A percentile compares a stretch with the other conserved stretches of the same genome.
phyloP scores from a whole-genome alignment of 2,888 invertebrate species.

The Prosopocoilus inquinatus region DNA sequence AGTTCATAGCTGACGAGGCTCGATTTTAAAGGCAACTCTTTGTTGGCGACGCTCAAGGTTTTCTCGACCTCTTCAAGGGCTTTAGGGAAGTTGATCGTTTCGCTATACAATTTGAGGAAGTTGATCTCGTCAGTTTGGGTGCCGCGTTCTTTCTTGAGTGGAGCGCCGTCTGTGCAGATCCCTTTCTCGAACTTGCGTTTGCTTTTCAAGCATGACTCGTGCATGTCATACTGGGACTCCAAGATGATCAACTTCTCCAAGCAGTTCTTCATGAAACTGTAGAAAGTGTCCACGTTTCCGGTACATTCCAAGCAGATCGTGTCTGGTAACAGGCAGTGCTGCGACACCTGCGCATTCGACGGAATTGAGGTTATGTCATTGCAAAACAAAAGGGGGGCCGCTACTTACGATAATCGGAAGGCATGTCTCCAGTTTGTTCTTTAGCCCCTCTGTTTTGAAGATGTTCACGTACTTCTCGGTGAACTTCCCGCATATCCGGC shows the following conservation, averaged over 20 bases:
- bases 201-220: conserved; percentile 45
- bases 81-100: conserved; percentile 5
- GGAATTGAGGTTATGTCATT: not conserved
- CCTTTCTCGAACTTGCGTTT: conserved; percentile 50
- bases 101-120: conserved; percentile 5
- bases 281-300: conserved; percentile 44
- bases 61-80: conserved; percentile 20
- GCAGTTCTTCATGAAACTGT: conserved; percentile 45
- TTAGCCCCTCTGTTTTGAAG: conserved; percentile 47
- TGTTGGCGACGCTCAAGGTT: conserved; percentile 17
- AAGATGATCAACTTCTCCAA: conserved; percentile 46
- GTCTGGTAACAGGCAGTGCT: conserved; percentile 45
- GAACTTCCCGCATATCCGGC: conserved; percentile 47
- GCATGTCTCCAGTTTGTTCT: conserved; percentile 49
- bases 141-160: conserved; percentile 39
- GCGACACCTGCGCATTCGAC: conserved; percentile 38
- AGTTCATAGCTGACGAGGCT: conserved; percentile 44
- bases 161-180: conserved; percentile 47
- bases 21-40: conserved; percentile 4
- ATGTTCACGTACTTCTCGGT: conserved; percentile 42
- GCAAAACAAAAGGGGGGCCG: not conserved
- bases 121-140: conserved; percentile 43
- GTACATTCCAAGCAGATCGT: conserved; percentile 46
- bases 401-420: conserved; percentile 48
- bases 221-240: conserved; percentile 46